Conservation (phyloP, 1,140 invertebrate genomes). For the Cherax quadricarinatus region DNA sequence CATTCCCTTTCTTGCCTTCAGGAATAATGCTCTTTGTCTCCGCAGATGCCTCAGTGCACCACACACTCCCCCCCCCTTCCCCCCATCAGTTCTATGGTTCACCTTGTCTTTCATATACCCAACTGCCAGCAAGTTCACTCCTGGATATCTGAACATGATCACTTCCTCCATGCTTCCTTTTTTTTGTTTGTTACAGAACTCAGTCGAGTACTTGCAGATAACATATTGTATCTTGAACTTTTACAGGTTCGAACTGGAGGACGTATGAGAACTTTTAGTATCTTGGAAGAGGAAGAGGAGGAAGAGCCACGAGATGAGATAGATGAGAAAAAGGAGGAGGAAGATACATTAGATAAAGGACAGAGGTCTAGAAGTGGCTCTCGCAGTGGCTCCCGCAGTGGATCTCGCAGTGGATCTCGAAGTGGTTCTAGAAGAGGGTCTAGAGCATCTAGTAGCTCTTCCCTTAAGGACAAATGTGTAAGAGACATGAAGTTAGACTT, state of each 20-base stretch:
- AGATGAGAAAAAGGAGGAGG: conserved; percentile 55
- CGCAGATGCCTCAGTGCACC: too few relatives aligned
- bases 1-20: too few relatives aligned
- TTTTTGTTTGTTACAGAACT: too few relatives aligned
- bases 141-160: too few relatives aligned
- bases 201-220: neutral
- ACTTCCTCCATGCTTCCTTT: too few relatives aligned
- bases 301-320: conserved; percentile 54
- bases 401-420: conserved; percentile 69
- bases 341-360: conserved; percentile 46
- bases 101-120: too few relatives aligned
- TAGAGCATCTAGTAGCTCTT: conserved; percentile 68
- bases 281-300: conserved; percentile 72
- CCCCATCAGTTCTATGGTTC: too few relatives aligned
- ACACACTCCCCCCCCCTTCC: too few relatives aligned
- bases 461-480: conserved; percentile 70
- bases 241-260: conserved; percentile 55
- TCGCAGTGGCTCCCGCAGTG: conserved; percentile 67
- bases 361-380: conserved; percentile 71
- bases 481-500: conserved; percentile 68
- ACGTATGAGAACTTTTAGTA: conserved; percentile 72
- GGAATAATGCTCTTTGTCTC: too few relatives aligned
- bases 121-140: too few relatives aligned
- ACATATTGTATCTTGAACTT: neutral
- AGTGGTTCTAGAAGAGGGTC: conserved; percentile 66